Evolutionary conservation across 2,888 invertebrate genomes (phyloP).

Genomic region (Enchytraeus crypticus): DNA sequence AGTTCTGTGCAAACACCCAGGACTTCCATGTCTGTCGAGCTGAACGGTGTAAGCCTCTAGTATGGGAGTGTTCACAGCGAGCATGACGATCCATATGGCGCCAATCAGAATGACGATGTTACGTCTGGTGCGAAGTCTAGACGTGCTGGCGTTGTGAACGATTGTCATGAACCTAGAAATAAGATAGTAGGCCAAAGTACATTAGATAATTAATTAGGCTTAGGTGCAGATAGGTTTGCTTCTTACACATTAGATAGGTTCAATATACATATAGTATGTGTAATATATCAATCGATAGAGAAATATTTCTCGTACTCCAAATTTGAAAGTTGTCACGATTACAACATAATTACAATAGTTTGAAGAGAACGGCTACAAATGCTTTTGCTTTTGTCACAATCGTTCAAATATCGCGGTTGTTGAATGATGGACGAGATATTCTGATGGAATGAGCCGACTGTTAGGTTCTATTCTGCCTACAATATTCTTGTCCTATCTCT

Average conservation of each 20-base stretch:
- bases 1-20: conserved; percentile 15
- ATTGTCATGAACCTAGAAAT: conserved; percentile 5
- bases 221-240: neutral
- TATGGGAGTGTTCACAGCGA: conserved; percentile 10
- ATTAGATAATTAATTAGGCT: neutral
- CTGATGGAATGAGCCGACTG: too few species aligned
- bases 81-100: conserved; percentile 12
- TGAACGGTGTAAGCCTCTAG: conserved; percentile 13
- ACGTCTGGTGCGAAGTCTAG: conserved; percentile 57
- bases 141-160: conserved; percentile 35
- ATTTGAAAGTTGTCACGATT: too few species aligned
- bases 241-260: too few species aligned
- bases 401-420: too few species aligned
- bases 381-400: too few species aligned
- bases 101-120: conserved; percentile 6
- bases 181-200: neutral
- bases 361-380: too few species aligned
- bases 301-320: too few species aligned
- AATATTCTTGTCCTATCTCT: too few species aligned
- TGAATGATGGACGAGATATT: too few species aligned
- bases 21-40: neutral
- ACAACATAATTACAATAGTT: too few species aligned
- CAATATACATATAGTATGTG: neutral
- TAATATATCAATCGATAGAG: neutral
- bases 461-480: too few species aligned